Evolutionary conservation across 2,113 vertebrate genomes (phyloP).

Genomic region (Gavialis gangeticus): DNA sequence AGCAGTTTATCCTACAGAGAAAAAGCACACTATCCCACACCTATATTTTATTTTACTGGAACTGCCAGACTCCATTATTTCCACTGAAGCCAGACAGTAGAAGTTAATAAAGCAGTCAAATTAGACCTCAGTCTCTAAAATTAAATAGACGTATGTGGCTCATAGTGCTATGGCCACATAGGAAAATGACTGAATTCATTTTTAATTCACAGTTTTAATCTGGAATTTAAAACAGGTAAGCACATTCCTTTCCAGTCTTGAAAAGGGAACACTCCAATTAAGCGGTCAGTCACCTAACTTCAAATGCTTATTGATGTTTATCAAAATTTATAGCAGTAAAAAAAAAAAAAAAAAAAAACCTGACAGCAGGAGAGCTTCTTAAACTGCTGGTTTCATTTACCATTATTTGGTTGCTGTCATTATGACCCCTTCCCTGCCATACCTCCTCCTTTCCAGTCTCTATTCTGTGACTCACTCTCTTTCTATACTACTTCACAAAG

Average conservation of each 20-base stretch:
- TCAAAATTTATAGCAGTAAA: conserved; percentile 7
- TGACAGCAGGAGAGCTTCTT: neutral
- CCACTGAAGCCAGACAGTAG: conserved; percentile 1
- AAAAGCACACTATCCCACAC: neutral
- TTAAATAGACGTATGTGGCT: neutral
- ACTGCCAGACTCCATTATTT: conserved; percentile 41
- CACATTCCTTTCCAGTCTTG: neutral
- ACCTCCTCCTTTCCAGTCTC: neutral
- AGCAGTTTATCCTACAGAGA: conserved; percentile 7
- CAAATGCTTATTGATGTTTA: neutral
- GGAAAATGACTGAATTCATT: neutral
- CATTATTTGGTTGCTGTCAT: neutral
- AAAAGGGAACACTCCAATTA: neutral
- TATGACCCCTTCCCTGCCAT: neutral
- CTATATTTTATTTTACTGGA: neutral
- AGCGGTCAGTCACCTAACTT: neutral
- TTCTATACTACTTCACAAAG: neutral
- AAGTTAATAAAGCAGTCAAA: conserved; percentile 22
- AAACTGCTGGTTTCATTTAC: neutral
- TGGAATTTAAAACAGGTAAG: neutral
- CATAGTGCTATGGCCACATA: neutral
- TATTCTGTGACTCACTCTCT: neutral
- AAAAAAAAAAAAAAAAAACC: neutral
- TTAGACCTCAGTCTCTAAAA: neutral
- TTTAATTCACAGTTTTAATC: neutral